Evolutionary conservation across 2,113 vertebrate species (phyloP).

Genomic region (Tachysurus vachellii): DNA sequence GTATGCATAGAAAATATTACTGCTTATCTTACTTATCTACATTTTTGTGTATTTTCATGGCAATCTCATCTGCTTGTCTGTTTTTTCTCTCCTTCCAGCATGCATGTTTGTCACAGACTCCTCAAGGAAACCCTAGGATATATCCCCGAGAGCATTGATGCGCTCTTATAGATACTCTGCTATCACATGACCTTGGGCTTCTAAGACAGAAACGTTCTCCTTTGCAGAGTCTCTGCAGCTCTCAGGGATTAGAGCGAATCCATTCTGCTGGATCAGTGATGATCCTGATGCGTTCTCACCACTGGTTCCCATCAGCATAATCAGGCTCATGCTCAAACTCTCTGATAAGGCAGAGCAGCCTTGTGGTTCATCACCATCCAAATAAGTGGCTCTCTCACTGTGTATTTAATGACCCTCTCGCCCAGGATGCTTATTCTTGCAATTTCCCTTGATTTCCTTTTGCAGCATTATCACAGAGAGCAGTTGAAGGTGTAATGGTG

Average conservation of each 20-base stretch:
- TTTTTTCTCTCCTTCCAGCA: constrained; percentile 22
- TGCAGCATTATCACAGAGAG: constrained; percentile 1
- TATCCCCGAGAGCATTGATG: constrained; percentile 5
- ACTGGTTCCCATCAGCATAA: constrained; percentile 41
- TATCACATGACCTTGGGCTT: constrained; percentile 47
- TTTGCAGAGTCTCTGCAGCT: constrained; percentile 19
- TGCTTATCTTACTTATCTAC: not conserved
- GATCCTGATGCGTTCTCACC: constrained; percentile 38
- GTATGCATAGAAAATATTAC: not conserved
- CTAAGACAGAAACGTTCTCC: constrained; percentile 18
- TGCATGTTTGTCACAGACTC: constrained; percentile 37
- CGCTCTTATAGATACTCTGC: not conserved
- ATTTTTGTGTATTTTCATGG: constrained; percentile 17
- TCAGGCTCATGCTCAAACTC: constrained; percentile 31
- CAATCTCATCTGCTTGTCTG: constrained; percentile 41
- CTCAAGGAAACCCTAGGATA: constrained; percentile 16
- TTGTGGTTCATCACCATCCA: constrained; percentile 5
- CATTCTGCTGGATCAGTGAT: constrained; percentile 43
- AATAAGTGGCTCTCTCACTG: constrained; percentile 5
- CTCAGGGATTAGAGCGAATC: constrained; percentile 48
- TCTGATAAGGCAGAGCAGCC: constrained; percentile 27
- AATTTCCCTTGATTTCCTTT: not conserved
- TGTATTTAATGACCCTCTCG: constrained; percentile 21
- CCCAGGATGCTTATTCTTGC: not conserved
- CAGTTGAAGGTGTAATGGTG: constrained; percentile 17